Percentiles rank a stretch among this genome's conserved stretches.
Conservation (phyloP, 1,140 invertebrate species). For the Bombus waltoni region DNA sequence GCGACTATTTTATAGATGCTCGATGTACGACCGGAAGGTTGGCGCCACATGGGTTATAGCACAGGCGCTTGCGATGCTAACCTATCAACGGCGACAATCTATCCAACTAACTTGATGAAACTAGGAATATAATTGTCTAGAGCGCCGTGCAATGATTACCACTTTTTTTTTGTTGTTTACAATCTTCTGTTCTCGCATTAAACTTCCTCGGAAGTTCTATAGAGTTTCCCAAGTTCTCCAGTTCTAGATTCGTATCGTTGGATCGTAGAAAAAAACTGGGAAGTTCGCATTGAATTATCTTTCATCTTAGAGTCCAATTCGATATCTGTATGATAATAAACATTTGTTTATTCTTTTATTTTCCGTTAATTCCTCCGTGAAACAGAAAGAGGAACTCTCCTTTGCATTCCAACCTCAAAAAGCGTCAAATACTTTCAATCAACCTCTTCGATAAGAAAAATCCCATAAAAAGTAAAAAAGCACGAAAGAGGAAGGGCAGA, state of each 20-base stretch:
- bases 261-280: no score
- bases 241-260: no score
- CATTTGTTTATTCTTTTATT: no score
- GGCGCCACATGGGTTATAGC: slow-evolving; percentile 1
- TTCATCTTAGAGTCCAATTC: no score
- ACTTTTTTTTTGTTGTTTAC: not conserved
- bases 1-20: not conserved
- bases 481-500: not conserved
- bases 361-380: no score
- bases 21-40: not conserved
- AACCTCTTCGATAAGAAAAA: not conserved
- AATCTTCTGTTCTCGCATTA: not conserved
- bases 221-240: not conserved
- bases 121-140: not conserved
- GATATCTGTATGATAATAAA: no score
- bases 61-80: not conserved
- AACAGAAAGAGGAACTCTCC: not conserved
- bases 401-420: not conserved
- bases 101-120: not conserved
- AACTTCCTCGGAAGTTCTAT: not conserved
- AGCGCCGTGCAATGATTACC: not conserved
- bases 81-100: no score
- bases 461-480: not conserved
- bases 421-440: not conserved
- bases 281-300: no score